Base-by-base conservation (phyloP, 2,888 invertebrate genomes). In the Neuroscelio doddi region DNA sequence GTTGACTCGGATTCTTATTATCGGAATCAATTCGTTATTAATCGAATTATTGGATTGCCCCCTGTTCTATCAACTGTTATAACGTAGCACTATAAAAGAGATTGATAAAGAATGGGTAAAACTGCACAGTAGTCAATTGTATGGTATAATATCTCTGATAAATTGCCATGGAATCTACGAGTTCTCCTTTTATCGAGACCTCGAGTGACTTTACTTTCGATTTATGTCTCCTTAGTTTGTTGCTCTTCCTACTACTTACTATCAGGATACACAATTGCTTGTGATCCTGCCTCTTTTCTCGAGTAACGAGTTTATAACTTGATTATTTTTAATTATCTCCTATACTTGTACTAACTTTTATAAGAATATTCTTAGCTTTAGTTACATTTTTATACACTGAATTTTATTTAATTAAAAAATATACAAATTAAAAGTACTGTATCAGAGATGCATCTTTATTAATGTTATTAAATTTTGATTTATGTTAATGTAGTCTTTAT, bases 1-100 rank as follows among this genome's bases (percentile, higher is more conserved):
- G 44, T 49, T 55, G 53, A 61, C 47, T 59, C 42, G 29, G 55
- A 49, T 47, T 61, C 52, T 61, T 50, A 49, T 49, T 53, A 59
- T 52, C 53, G 15, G 38, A 42, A 49, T 50, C 52, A 45, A 61
- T 53, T 61, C 53, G 53, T 55, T 38, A 61, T 55, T 44, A 49
- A 61, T 61, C 44, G 44, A 61, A 36, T 59, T 52, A 52, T 59
- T 34, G 24, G 45, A 47, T 51, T 59, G 59, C 44, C 50, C 44
- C 50, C 24, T 49, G 45, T 45, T 46, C 55, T 27, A 56, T 56
- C 47, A 49, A 42, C 41, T 34, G 47, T 49, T 56, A 56, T 34
- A 36, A 55, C 24, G 46, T 41, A 36, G 8, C 27, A 4, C 16
- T 8, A 21, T 27, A 45, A 16, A 30, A 46, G 14, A 39, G 41